Evolutionary conservation across 2,888 invertebrate genomes (phyloP), one percentile per base, ranked within the genome.

Genomic region (Rutpela maculata): DNA sequence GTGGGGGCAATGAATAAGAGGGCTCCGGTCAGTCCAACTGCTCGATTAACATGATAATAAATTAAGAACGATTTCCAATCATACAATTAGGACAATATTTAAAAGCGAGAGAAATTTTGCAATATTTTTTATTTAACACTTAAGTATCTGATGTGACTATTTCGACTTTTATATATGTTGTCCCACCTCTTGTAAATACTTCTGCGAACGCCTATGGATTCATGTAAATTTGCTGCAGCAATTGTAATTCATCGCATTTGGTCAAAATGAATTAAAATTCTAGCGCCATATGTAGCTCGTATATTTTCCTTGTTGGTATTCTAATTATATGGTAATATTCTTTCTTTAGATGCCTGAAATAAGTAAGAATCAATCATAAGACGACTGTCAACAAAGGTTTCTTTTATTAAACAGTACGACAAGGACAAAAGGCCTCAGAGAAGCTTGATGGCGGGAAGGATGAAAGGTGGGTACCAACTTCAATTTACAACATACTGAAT

Each of bases 181-280:
- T 12, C 12, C 12, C 1, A 15, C 43, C 43, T 9, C 12, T 10
- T 12, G 15, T 11, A 43, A 43, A 15, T 4, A 11, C 12, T 43
- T 12, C 12, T 12, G 43, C 15, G 43, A 11, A 43, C 43, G 43
- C 15, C 43, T 43, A 43, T 43, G 12, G 43, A 11, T 43, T 43
- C 43, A 43, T 43, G 15, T 63, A 65, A 65, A 19, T 12, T 43
- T 65, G 65, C 65, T 65, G 17, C n/a, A 43, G 65, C 38, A 17
- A 57, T 69, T 59, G 57, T 35, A 69, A 69, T 69, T 26, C 69
- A 57, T 31, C 38, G 69, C 35, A 31, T 57, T 19, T 57, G 38
- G 35, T 69, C 55, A 31, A 55, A 68, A 55, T 22, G 35, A 69
- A 69, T 69, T 69, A 57, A 69, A 69, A 69, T 69, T 69, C 69